Evolutionary conservation across 2,888 invertebrate species (phyloP), one percentile per base, ranked within the genome.

Genomic region (Deroplatys truncata): DNA sequence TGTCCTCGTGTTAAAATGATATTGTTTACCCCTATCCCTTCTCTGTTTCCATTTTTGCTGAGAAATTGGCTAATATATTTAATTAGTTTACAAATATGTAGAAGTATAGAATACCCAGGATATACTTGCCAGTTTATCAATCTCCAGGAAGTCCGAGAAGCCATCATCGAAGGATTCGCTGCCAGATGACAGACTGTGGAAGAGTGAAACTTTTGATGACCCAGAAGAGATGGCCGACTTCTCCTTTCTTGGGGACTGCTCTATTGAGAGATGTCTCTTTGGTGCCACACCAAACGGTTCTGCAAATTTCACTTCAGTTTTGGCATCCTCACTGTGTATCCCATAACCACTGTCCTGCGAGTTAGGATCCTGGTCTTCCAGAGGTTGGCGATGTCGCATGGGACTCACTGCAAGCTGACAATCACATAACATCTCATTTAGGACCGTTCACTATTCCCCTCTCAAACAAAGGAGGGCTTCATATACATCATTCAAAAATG

Each of bases 311-410:
- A 88, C 90, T 88, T 90, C 92, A 90, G 89, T 31, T 89, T 88
- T 92, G 92, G 86, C 91, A 29, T 91, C 92, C 4, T 93, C 93
- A 1, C 92, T 91, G 91, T 92, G 93, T 91, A 93, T 93, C 20
- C 94, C 94, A 91, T 94, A 95, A 15, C 95, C 95, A 90, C 95
- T 95, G 92, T 95, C 95, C 91, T 94, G 95, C 35, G 95, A 95
- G 92, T 94, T 95, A 9, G 94, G 93, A 91, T 95, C 95, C 91
- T 93, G 93, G 91, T 94, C 94, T 91, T 95, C 95, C 88, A 95
- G 92, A 2, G 94, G 94, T 31, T 93, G 93, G 25, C 94, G 93
- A 9, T 85, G 89, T 28, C 89, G 90, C 83, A 84, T 15, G 31
- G 86, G 88, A 29, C 89, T 84, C 31, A 72, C 9, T 9, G 86